Evolutionary conservation across 2,113 vertebrate genomes (phyloP), one percentile per base, ranked within the genome.

Genomic region (Microtus richardsoni): DNA sequence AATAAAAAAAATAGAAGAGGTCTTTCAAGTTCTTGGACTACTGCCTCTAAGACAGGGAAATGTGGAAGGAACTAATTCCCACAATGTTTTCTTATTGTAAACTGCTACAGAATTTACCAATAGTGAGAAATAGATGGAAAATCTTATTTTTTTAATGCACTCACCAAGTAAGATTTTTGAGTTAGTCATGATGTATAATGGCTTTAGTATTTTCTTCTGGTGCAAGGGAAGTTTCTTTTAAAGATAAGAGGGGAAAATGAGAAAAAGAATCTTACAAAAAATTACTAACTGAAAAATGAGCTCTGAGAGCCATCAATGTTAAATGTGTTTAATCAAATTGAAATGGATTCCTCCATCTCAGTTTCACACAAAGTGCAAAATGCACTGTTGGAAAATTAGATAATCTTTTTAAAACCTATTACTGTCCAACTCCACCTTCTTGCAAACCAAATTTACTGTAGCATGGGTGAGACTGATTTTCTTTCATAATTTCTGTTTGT

Each of bases 331-430:
- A 93, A 94, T 94, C 93, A 94, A 93, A 97, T 62, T 95, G 88
- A 91, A 96, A 90, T 83, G 9, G 49, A 88, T 83, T 94, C 79
- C 92, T 93, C 75, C 88, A 85, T 95, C 96, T 97, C 84, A 58
- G 71, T 94, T 97, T 96, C 85, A 89, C 84, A 93, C 33, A 80
- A 92, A 96, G 88, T 96, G 84, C 91, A 96, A 90, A 89, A 93
- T 39, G 41, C 52, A 74, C 89, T 94, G 62, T 91, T 89, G 88
- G 85, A 93, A 96, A 98, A 96, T 96, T 93, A 95, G 85, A 96
- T 97, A 94, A 96, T 96, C 84, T 90, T n/a, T 83, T 96, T 92
- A 94, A 97, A 94, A 97, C 89, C 93, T 94, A 95, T 97, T 97
- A 95, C 66, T 92, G 89, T 86, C 91, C 36, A 91, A 83, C 84